Evolutionary conservation across 1,140 invertebrate species (phyloP).

Genomic region (Arctopsyche grandis): DNA sequence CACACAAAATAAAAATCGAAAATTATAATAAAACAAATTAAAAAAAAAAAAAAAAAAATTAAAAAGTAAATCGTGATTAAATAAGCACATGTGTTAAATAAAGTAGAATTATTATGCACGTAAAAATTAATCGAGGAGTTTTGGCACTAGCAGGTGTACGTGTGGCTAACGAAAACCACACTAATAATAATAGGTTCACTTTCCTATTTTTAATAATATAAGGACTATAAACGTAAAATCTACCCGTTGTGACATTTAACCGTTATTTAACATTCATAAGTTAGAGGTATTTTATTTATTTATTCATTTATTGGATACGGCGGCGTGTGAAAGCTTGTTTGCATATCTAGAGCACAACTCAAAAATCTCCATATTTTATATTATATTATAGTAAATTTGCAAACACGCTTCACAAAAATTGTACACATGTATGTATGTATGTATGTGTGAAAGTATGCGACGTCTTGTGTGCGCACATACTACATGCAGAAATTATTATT

Average conservation of each 20-base stretch:
- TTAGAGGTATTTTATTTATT: constrained; percentile 10
- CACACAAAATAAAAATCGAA: constrained; percentile 51
- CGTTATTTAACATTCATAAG: constrained; percentile 48
- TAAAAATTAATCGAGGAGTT: constrained; percentile 52
- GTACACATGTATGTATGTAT: background rate
- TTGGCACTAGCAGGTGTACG: constrained; percentile 55
- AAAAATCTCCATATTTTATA: constrained; percentile 43
- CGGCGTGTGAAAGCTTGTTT: constrained; percentile 15
- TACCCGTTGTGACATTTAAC: constrained; percentile 55
- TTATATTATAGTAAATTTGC: constrained; percentile 44
- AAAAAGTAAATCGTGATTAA: constrained; percentile 29
- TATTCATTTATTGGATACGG: background rate
- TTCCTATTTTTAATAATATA: constrained; percentile 13
- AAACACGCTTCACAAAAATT: constrained; percentile 28
- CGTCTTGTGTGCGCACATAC: background rate
- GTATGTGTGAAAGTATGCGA: background rate
- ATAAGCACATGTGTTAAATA: constrained; percentile 37
- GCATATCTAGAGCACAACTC: constrained; percentile 37
- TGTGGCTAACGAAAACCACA: constrained; percentile 43
- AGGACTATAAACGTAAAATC: constrained; percentile 52
- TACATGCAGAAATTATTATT: background rate
- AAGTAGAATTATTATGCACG: constrained; percentile 43
- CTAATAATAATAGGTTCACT: constrained; percentile 40
- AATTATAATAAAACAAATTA: too few species aligned
- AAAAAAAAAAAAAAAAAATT: background rate